A percentile compares a stretch with the other conserved stretches of the same genome.
Conservation (phyloP, 2,113 vertebrate genomes). For the Athene noctua region DNA sequence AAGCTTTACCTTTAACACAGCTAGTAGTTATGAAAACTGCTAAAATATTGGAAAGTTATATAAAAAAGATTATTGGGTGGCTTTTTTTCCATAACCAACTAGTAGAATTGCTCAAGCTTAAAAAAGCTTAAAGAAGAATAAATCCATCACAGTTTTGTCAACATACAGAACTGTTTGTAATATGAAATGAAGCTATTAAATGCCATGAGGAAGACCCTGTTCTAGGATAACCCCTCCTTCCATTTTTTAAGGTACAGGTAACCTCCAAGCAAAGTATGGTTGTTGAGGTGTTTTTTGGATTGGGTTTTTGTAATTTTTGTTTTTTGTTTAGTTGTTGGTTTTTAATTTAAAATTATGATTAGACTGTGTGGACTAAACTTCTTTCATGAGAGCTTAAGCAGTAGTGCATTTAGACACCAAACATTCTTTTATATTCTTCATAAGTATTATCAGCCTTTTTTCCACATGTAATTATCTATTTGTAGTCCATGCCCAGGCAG, state of each 20-base stretch:
- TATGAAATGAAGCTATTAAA: background rate
- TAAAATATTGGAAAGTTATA: background rate
- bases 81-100: background rate
- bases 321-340: background rate
- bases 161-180: background rate
- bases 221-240: background rate
- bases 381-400: background rate
- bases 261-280: background rate
- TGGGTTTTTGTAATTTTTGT: rapidly evolving
- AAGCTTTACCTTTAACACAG: background rate
- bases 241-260: background rate
- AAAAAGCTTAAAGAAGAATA: background rate
- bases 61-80: background rate
- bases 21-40: background rate
- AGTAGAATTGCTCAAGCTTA: background rate
- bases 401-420: background rate
- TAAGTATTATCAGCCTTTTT: background rate
- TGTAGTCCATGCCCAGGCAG: background rate
- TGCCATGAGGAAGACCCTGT: background rate
- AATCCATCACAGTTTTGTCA: background rate
- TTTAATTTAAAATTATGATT: background rate
- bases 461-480: background rate
- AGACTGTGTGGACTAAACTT: background rate
- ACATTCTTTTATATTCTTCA: background rate
- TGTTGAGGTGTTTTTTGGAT: background rate